Conservation (phyloP, 2,113 vertebrate species). For the Coturnix japonica region DNA sequence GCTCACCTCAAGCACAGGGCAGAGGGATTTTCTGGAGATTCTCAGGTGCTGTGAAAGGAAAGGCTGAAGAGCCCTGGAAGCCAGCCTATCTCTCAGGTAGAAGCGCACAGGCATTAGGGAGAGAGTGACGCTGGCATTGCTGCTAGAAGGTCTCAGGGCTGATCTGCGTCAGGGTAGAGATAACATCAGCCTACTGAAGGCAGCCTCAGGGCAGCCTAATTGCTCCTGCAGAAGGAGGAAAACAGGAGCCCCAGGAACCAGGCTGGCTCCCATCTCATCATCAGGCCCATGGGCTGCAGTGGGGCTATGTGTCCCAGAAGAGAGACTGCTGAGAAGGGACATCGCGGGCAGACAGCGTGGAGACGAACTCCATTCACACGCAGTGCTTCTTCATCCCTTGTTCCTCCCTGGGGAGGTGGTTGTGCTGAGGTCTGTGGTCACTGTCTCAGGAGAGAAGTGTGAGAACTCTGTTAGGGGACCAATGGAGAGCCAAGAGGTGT, state of each 20-base stretch:
- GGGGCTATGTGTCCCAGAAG: background rate
- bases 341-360: background rate
- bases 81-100: slow-evolving; percentile 11
- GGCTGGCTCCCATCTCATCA: background rate
- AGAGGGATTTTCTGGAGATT: background rate
- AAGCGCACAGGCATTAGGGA: background rate
- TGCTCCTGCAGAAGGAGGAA: slow-evolving; percentile 22
- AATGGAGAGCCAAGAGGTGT: background rate
- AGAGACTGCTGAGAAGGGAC: background rate
- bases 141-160: slow-evolving; percentile 3
- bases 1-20: background rate
- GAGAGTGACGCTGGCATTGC: slow-evolving; percentile 52
- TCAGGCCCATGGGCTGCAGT: background rate
- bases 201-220: background rate
- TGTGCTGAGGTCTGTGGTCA: background rate
- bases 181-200: slow-evolving; percentile 34
- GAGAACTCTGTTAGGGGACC: background rate
- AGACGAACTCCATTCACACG: background rate
- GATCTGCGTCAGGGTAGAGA: background rate
- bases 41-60: background rate
- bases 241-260: background rate
- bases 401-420: background rate
- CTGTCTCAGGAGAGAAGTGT: background rate
- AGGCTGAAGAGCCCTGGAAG: slow-evolving; percentile 5
- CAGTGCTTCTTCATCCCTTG: background rate